A percentile compares a stretch with the other conserved stretches of the same genome.
Evolutionary conservation across 2,113 vertebrate genomes (phyloP).

Genomic region (Coreoperca whiteheadi): DNA sequence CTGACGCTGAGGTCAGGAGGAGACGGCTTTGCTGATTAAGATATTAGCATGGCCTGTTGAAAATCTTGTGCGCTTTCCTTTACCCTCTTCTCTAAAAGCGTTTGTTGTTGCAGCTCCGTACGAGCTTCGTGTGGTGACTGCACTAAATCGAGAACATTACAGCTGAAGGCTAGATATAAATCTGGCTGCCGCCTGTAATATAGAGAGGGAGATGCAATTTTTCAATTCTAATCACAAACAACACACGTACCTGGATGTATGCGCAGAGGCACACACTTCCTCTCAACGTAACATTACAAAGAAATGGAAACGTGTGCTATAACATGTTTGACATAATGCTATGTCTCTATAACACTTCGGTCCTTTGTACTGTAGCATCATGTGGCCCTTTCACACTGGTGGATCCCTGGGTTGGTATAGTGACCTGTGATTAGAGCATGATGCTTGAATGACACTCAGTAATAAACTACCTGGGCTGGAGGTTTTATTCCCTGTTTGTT

Average conservation of each 20-base stretch:
- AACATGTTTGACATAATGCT: background rate
- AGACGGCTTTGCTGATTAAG: constrained; percentile 36
- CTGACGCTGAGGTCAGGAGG: constrained; percentile 13
- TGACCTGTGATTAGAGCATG: constrained; percentile 58
- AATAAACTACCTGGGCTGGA: constrained; percentile 66
- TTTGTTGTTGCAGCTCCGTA: constrained; percentile 6
- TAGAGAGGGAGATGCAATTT: constrained; percentile 48
- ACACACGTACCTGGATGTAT: background rate
- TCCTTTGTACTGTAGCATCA: constrained; percentile 32
- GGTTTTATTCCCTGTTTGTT: constrained; percentile 71
- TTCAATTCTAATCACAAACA: constrained; percentile 67
- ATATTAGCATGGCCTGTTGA: constrained; percentile 32
- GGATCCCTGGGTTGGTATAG: constrained; percentile 34
- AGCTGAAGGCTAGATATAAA: constrained; percentile 76
- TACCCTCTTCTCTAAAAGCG: background rate
- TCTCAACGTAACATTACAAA: constrained; percentile 24
- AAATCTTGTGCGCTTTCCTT: constrained; percentile 3
- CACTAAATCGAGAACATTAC: constrained; percentile 69
- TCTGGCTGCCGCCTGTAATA: constrained; percentile 69
- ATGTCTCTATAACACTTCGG: background rate
- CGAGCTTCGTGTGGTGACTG: constrained; percentile 28
- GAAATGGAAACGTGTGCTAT: constrained; percentile 13
- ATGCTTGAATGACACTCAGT: constrained; percentile 65
- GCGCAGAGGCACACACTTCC: constrained; percentile 27
- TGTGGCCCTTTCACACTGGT: constrained; percentile 24